Evolutionary conservation across 1,140 invertebrate species (phyloP), one percentile per base, ranked within the genome.

Genomic region (Camponotus vicinus): DNA sequence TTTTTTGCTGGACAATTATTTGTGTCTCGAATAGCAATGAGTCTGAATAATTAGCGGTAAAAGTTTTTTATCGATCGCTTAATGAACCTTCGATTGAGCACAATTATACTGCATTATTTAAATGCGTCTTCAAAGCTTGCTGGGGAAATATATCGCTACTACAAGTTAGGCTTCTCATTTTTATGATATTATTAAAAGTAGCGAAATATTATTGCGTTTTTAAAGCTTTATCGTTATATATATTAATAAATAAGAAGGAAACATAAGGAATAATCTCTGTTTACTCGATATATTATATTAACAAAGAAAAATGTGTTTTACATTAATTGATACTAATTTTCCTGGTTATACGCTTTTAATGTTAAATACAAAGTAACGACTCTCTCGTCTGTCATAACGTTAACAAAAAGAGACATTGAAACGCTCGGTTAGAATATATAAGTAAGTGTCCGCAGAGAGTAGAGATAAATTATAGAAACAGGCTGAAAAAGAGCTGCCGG

Each of bases 381-480:
- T 82, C 37, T 83, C 42, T 40, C 18, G 8, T 37, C 9, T n/a
- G 13, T 75, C 18, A 61, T 3, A 15, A 61, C 55, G 27, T 9
- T 27, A 45, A 40, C n/a, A 45, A 8, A 61, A 73, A 63, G 37
- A 5, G 27, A 27, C 7, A 45, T 61, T 37, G 15, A 59, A 82
- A 45, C 27, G 7, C 49, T 73, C 40, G 52, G 55, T 75, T 75
- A 75, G 32, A 64, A 57, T 80, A 86, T 52, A 61, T 67, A 69
- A 52, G 64, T 80, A 86, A 67, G 80, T 67, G 64, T 86, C 55
- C 42, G 37, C 75, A 57, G 63, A 66, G 63, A 79, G 45, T 79
- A 40, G 52, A 80, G 63, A 79, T 86, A 79, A 86, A 79, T 86
- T 86, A 86, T 86, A 86, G 84, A 79, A 79, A 69, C 84, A 70